Evolutionary conservation across 2,797 vertebrate species (phyloP), one percentile per base, ranked within the genome.

Genomic region (Sebastes taczanowskii): DNA sequence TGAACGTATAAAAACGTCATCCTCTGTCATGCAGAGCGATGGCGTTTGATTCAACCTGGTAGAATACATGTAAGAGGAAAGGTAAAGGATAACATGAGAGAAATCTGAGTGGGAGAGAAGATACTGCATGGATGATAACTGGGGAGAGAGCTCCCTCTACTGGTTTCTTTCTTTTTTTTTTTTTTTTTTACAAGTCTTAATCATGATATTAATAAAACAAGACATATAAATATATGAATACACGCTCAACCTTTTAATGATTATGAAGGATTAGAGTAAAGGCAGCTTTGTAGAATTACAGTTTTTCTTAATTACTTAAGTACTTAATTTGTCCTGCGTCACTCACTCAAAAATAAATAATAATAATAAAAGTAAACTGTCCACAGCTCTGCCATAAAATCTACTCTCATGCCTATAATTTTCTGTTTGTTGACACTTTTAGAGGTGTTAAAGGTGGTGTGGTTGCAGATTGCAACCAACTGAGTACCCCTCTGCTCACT

Each of bases 131-230:
- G 27, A 38, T 52, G 16, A 71, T 30, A 11, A 65, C 1, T 82
- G 20, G 25, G 29, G 59, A 59, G 69, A 79, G 46, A 30, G 8
- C 42, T 18, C 84, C 88, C 80, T 72, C 92, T 89, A 52, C n/a
- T 72, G 86, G 13, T 29, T 5, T 22, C 2, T 13, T 1, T 25
- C 5, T 25, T 25, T 53, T 9, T 2, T 23, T 23, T 1, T 61
- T 3, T n/a, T 4, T 10, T 30, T 2, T 42, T 9, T 16, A 5
- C 23, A 29, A 20, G 30, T 25, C 11, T 11, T 38, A 34, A 16
- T 55, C 5, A 71, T 22, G 9, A 42, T 5, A 14, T 25, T 5
- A 30, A 23, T 32, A 32, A 25, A 14, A 35, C 30, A 49, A 22
- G 18, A 52, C 35, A 42, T 6, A 32, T 23, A 23, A 3, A 7